Conservation (phyloP, 2,113 vertebrate species). For the Hippoglossus stenolepis region DNA sequence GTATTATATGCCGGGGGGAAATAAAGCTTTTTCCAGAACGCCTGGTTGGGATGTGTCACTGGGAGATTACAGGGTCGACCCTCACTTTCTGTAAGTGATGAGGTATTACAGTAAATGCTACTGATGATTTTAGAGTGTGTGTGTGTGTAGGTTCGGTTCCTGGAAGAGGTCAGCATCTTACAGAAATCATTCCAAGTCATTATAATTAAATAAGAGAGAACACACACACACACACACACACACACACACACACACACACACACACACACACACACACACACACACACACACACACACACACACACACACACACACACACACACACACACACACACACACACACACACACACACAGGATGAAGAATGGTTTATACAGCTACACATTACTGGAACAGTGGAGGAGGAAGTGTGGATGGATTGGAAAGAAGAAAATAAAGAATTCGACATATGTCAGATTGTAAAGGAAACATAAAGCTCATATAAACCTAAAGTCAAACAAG, state of each 20-base stretch:
- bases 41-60: background rate
- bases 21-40: too few species aligned
- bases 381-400: slow-evolving; percentile 23
- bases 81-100: too few species aligned
- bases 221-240: background rate
- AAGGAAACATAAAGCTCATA: slow-evolving; percentile 22
- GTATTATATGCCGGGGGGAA: too few species aligned
- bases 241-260: slow-evolving; percentile 29
- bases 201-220: background rate
- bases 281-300: slow-evolving; percentile 25
- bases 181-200: background rate
- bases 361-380: slow-evolving; percentile 25
- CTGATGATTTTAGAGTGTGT: too few species aligned
- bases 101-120: too few species aligned
- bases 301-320: slow-evolving; percentile 23
- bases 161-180: background rate
- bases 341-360: slow-evolving; percentile 19
- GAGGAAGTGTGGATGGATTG: slow-evolving; percentile 9
- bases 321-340: slow-evolving; percentile 14
- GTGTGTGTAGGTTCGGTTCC: background rate
- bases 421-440: slow-evolving; percentile 40
- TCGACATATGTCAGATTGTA: slow-evolving; percentile 16
- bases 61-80: too few species aligned
- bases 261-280: slow-evolving; percentile 25
- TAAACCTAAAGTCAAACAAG: slow-evolving; percentile 37